Conservation (phyloP, 2,888 invertebrate genomes). For the Cephalotes varians region DNA sequence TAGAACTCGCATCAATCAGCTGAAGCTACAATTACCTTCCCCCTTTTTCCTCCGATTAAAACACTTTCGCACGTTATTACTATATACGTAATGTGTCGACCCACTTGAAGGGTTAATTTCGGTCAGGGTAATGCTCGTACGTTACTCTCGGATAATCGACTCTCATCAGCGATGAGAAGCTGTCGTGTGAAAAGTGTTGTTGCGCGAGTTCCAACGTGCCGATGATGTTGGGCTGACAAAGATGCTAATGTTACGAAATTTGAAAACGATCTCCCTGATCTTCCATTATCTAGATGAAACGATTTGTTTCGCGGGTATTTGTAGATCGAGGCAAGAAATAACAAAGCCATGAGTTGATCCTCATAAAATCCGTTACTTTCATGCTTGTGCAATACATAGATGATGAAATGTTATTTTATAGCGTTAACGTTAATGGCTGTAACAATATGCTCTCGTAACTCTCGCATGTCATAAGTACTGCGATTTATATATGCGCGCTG, state of each 20-base stretch:
- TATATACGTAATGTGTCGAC: conserved; percentile 23
- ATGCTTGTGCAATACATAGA: background rate
- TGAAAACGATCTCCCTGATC: background rate
- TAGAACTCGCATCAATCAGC: background rate
- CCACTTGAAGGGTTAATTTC: conserved; percentile 64
- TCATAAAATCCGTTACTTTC: background rate
- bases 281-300: background rate
- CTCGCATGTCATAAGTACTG: background rate
- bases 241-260: conserved; percentile 12
- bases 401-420: conserved; percentile 7
- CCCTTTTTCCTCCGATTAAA: background rate
- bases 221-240: background rate
- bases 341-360: background rate
- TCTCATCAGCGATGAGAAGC: conserved; percentile 58
- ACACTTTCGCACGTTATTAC: conserved; percentile 33
- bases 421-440: background rate
- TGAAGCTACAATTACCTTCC: background rate
- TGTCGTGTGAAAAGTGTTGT: conserved; percentile 49
- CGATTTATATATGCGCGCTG: background rate
- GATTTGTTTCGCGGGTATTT: background rate
- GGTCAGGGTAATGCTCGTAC: conserved; percentile 70
- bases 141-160: conserved; percentile 53
- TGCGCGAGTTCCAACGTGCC: background rate
- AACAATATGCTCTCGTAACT: background rate
- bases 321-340: background rate